Evolutionary conservation across 2,797 vertebrate genomes (phyloP), one percentile per base, ranked within the genome.

Genomic region (Crenuchus spilurus): DNA sequence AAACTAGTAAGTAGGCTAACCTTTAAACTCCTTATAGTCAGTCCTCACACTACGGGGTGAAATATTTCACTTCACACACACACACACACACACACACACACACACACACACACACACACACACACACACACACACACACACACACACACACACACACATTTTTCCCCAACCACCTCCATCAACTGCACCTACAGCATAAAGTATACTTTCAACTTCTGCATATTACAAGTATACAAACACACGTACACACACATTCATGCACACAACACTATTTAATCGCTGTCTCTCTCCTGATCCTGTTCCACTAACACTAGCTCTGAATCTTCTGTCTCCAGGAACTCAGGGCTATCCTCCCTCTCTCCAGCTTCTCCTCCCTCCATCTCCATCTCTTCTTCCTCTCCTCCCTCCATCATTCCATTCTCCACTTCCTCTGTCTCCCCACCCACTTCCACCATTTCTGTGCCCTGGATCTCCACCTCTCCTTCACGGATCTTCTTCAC

Each of bases 401-500:
- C 80, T 33, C 84, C 88, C 22, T 84, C 82, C 78, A 91, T 86
- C 1, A 80, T 61, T 35, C 86, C 89, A 0, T 51, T 85, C 1
- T 89, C 91, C 13, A 92, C 92, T 20, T 92, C 95, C 20, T 90
- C 92, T 1, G 84, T 88, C 14, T 96, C 95, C 46, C 92, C 92
- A 4, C 92, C 94, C 54, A 97, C 97, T 82, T 98, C 96, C 81
- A 98, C 94, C 96, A 99, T 96, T 89, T 99, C 97, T 0, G 96
- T 98, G 82, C 96, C 97, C 70, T 96, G 94, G 57, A 97, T 91
- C 77, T 99, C 97, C 1, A 95, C 91, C 18, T 94, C 93, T 0
- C 97, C 97, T 64, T 98, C 96, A 1, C 97, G 93, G 78, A 99
- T 91, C 83, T 99, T 99, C 92, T 98, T 99, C 80, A 99, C 97